Percentiles rank a stretch among this genome's conserved stretches.
Evolutionary conservation across 2,888 invertebrate genomes (phyloP).

Genomic region (Acrobasis consociella): DNA sequence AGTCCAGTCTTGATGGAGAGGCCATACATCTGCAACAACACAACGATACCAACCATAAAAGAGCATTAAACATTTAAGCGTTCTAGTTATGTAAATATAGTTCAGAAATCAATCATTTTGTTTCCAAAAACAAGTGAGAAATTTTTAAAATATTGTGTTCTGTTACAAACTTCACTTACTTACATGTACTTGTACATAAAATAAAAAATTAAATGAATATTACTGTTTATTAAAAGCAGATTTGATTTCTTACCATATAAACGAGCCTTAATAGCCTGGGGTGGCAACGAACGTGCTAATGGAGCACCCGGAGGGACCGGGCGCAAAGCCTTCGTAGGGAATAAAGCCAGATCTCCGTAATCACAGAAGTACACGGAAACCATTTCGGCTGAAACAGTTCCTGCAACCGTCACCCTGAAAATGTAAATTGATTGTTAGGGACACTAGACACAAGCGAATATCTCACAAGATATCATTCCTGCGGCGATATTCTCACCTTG

Average conservation of each 20-base stretch:
- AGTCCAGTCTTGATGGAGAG: slow-evolving; percentile 85
- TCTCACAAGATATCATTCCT: no score
- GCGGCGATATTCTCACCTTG: no score
- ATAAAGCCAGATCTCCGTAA: slow-evolving; percentile 82
- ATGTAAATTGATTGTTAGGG: neutral
- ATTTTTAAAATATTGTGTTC: no score
- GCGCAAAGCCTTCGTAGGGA: slow-evolving; percentile 56
- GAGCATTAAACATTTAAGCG: no score
- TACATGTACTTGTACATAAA: neutral
- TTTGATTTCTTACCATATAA: slow-evolving; percentile 60
- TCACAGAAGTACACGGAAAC: slow-evolving; percentile 84
- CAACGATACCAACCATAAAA: neutral
- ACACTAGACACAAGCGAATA: no score
- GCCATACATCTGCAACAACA: slow-evolving; percentile 70
- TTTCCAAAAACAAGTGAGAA: no score
- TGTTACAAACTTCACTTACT: no score
- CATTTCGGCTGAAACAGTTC: slow-evolving; percentile 72
- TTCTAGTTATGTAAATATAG: no score
- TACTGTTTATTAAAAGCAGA: no score
- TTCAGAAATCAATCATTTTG: no score
- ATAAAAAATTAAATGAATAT: neutral
- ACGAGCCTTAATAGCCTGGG: slow-evolving; percentile 74
- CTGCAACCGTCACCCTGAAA: slow-evolving; percentile 74
- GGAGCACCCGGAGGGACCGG: slow-evolving; percentile 63
- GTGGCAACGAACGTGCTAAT: slow-evolving; percentile 66